phyloP scores from a whole-genome alignment of 2,797 vertebrate genomes.

The Delichon dasypus region DNA sequence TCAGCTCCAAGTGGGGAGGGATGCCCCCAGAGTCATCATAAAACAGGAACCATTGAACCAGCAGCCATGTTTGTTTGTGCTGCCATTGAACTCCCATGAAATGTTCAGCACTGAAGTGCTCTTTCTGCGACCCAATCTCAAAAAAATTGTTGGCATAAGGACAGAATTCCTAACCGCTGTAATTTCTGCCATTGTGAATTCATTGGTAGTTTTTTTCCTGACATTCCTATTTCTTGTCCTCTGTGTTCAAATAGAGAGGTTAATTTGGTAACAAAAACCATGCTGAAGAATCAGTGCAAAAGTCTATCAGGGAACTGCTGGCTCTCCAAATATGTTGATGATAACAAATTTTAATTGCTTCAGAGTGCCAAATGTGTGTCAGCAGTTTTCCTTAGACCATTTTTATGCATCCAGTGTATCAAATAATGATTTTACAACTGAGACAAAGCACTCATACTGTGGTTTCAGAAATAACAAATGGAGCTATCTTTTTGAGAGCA shows the following conservation, averaged over 20 bases:
- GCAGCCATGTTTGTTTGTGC: background rate
- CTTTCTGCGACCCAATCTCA: background rate
- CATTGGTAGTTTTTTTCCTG: background rate
- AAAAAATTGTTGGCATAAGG: background rate
- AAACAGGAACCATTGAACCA: background rate
- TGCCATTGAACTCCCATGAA: background rate
- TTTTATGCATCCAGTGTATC: background rate
- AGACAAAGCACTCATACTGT: background rate
- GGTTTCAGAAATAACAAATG: background rate
- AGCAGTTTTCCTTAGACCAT: background rate
- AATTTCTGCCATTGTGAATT: background rate
- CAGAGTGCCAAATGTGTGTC: background rate
- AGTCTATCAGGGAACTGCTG: background rate
- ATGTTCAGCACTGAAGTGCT: background rate
- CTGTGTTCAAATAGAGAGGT: background rate
- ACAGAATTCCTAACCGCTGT: background rate
- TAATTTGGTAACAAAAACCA: background rate
- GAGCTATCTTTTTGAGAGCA: background rate
- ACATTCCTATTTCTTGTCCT: background rate
- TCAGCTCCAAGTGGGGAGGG: background rate
- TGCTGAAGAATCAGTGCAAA: background rate
- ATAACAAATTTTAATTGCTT: slow-evolving; percentile 23
- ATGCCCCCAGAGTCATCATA: rapidly evolving
- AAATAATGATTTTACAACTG: background rate
- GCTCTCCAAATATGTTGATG: background rate